Evolutionary conservation across 2,797 vertebrate species (phyloP).

Genomic region (Sphenopsis melanotis): DNA sequence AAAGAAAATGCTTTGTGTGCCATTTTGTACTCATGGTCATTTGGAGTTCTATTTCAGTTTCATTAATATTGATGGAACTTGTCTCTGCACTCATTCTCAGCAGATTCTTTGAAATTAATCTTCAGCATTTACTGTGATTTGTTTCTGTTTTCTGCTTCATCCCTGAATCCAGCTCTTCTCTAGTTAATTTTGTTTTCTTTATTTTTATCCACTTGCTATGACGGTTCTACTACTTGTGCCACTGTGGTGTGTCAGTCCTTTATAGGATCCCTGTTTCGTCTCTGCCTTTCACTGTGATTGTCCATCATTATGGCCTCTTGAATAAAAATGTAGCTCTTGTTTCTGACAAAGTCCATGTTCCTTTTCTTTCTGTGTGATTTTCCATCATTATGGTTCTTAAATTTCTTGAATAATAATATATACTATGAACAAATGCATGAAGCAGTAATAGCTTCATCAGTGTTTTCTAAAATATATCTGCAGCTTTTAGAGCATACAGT

Average conservation of each 20-base stretch:
- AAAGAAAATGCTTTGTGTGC: slow-evolving; percentile 70
- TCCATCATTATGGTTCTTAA: slow-evolving; percentile 81
- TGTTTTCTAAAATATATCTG: slow-evolving; percentile 74
- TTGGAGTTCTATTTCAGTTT: slow-evolving; percentile 74
- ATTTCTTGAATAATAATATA: slow-evolving; percentile 83
- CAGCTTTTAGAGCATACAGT: slow-evolving; percentile 53
- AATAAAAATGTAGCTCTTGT: slow-evolving; percentile 83
- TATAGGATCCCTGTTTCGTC: slow-evolving; percentile 75
- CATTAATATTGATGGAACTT: slow-evolving; percentile 79
- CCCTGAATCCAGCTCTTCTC: slow-evolving; percentile 64
- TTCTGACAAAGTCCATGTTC: slow-evolving; percentile 78
- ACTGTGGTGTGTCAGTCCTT: slow-evolving; percentile 68
- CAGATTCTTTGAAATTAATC: slow-evolving; percentile 75
- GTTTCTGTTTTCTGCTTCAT: slow-evolving; percentile 69
- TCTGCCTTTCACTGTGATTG: slow-evolving; percentile 80
- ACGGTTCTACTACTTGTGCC: slow-evolving; percentile 69
- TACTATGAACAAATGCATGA: slow-evolving; percentile 78
- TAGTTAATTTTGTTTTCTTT: slow-evolving; percentile 79
- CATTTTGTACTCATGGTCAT: slow-evolving; percentile 58
- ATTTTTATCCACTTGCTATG: slow-evolving; percentile 71
- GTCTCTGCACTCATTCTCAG: slow-evolving; percentile 64
- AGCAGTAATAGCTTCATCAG: slow-evolving; percentile 77
- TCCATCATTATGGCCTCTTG: slow-evolving; percentile 82
- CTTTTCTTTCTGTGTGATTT: slow-evolving; percentile 82
- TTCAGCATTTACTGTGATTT: slow-evolving; percentile 70